Conservation (phyloP, 2,888 invertebrate genomes). For the Sphinx pinastri region DNA sequence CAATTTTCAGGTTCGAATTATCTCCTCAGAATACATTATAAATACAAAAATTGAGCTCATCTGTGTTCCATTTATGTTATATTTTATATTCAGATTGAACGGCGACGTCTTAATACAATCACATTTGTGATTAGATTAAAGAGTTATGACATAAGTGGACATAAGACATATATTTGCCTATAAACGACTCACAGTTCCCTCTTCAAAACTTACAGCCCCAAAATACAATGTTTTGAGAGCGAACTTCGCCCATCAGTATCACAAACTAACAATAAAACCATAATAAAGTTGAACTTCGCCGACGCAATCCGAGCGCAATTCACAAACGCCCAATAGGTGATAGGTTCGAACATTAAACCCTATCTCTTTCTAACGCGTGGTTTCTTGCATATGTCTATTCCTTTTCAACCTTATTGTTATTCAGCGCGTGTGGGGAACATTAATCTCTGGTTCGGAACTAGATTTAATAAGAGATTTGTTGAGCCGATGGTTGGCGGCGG, state of each 20-base stretch:
- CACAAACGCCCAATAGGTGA: slow-evolving; percentile 7
- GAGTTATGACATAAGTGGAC: background rate
- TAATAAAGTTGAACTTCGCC: slow-evolving; percentile 16
- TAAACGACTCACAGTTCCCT: background rate
- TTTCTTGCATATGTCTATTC: background rate
- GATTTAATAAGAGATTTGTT: slow-evolving; percentile 34
- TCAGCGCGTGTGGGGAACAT: slow-evolving; percentile 31
- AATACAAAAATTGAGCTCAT: background rate
- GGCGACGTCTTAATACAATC: background rate
- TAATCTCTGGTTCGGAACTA: slow-evolving; percentile 34
- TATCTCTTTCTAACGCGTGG: slow-evolving; percentile 6
- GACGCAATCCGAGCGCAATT: slow-evolving; percentile 16
- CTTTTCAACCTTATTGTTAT: slow-evolving; percentile 26
- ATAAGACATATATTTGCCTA: background rate
- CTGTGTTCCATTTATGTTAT: background rate
- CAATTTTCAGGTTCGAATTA: background rate
- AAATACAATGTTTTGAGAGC: slow-evolving; percentile 14
- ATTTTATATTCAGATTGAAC: background rate
- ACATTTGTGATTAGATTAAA: background rate
- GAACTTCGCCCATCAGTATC: background rate
- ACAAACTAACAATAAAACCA: slow-evolving; percentile 13
- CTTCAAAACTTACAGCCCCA: background rate
- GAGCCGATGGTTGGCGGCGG: slow-evolving; percentile 25
- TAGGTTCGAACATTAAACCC: slow-evolving; percentile 1
- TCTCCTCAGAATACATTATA: background rate